These are phyloP conservation scores for Platynereis dumerilii DNA, from an alignment of 2,888 invertebrate species.

Conservation along the genomic window DNA sequence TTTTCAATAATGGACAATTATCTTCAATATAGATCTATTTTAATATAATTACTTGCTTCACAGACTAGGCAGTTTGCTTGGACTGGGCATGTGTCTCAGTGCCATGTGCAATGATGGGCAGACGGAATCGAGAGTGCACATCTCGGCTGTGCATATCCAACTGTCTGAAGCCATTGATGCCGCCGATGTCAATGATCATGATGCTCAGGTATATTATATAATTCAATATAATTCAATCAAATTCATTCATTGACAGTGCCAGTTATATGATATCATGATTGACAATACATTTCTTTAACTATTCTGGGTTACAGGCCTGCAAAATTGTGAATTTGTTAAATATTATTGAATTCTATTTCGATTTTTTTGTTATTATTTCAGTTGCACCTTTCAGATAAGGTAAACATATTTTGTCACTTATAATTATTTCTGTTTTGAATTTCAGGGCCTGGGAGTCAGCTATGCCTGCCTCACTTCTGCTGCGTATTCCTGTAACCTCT, in stretches of 20 bases:
- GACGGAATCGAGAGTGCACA: slow-evolving; percentile 50
- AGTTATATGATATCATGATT: background rate
- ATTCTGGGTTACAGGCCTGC: no score
- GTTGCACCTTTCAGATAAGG: background rate
- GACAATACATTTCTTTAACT: no score
- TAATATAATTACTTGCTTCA: slow-evolving; percentile 11
- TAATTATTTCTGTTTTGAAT: background rate
- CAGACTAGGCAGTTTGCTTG: slow-evolving; percentile 49
- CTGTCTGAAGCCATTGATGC: slow-evolving; percentile 35
- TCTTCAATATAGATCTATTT: no score
- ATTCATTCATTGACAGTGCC: background rate
- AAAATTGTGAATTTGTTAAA: no score
- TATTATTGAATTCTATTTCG: no score
- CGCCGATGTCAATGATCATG: slow-evolving; percentile 19
- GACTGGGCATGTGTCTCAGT: slow-evolving; percentile 46
- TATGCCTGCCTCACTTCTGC: slow-evolving; percentile 40
- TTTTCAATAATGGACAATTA: no score
- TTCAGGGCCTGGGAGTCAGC: slow-evolving; percentile 42
- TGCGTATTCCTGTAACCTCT: slow-evolving; percentile 43
- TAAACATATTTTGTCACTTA: background rate
- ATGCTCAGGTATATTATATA: slow-evolving; percentile 11
- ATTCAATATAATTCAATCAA: background rate
- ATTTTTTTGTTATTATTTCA: background rate
- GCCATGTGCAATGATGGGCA: slow-evolving; percentile 50
- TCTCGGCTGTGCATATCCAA: slow-evolving; percentile 41